These are phyloP conservation scores for Ochotona princeps DNA, from an alignment of 2,113 vertebrate species.

Conservation along the genomic window DNA sequence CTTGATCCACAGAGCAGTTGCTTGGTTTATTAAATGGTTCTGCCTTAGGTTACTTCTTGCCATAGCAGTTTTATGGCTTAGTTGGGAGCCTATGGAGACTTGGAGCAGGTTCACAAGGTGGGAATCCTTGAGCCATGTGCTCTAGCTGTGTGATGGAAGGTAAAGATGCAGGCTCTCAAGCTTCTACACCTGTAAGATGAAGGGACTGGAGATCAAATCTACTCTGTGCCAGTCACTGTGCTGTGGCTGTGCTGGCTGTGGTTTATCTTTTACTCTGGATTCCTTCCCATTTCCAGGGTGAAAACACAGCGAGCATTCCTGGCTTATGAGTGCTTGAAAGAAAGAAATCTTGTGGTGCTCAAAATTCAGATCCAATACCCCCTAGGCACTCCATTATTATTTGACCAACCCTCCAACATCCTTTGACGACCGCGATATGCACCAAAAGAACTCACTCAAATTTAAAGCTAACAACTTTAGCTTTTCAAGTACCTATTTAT, in stretches of 20 bases:
- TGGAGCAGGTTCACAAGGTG: not conserved
- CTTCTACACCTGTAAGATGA: not conserved
- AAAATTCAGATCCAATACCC: not conserved
- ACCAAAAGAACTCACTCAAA: not conserved
- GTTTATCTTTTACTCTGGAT: conserved; percentile 24
- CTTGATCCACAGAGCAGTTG: not conserved
- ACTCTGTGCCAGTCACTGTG: not conserved
- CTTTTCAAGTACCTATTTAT: not conserved
- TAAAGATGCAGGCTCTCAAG: not conserved
- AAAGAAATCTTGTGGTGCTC: not conserved
- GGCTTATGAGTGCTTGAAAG: not conserved
- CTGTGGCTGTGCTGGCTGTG: not conserved
- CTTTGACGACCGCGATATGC: not conserved
- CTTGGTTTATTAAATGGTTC: not conserved
- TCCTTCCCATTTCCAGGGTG: not conserved
- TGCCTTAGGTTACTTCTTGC: not conserved
- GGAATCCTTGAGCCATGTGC: not conserved
- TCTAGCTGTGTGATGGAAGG: not conserved
- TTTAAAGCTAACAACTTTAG: not conserved
- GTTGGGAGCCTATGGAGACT: not conserved
- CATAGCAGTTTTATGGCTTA: not conserved
- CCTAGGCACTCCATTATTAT: not conserved
- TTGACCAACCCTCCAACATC: not conserved
- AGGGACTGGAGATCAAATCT: not conserved
- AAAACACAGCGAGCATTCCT: not conserved